Evolutionary conservation across 2,797 vertebrate species (phyloP).

Genomic region (Cuculus canorus): DNA sequence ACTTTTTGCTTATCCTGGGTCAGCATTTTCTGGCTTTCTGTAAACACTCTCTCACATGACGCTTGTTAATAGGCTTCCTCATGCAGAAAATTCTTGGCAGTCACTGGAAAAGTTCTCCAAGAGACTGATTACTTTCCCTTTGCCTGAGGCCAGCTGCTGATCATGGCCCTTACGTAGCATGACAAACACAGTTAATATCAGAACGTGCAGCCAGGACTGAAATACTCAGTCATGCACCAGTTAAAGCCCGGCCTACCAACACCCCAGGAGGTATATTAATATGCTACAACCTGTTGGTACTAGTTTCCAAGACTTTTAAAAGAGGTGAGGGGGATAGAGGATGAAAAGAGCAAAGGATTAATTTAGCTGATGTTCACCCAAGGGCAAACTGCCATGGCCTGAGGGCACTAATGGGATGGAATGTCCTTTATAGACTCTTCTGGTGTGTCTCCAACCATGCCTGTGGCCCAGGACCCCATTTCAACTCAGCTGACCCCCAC

Average conservation of each 20-base stretch:
- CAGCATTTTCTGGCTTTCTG: conserved; percentile 75
- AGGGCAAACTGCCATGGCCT: background rate
- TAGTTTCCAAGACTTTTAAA: background rate
- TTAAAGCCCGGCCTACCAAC: background rate
- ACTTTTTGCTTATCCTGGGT: conserved; percentile 66
- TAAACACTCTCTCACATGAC: conserved; percentile 74
- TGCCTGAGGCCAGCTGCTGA: conserved; percentile 60
- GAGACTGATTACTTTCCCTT: conserved; percentile 72
- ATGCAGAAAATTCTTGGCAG: conserved; percentile 77
- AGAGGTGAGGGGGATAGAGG: background rate
- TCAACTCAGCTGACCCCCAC: background rate
- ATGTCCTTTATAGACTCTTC: background rate
- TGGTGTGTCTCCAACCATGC: background rate
- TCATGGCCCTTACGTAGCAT: conserved; percentile 35
- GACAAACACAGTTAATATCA: conserved; percentile 64
- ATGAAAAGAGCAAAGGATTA: background rate
- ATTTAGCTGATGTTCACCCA: background rate
- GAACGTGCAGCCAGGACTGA: conserved; percentile 15
- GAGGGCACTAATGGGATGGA: background rate
- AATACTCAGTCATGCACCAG: conserved; percentile 31
- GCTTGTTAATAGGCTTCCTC: conserved; percentile 73
- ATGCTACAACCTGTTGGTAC: background rate
- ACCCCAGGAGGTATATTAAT: background rate
- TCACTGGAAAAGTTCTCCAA: conserved; percentile 62
- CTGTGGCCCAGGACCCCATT: background rate